Base-by-base conservation (phyloP, 1,140 invertebrate species). In the Dufourea novaeangliae region DNA sequence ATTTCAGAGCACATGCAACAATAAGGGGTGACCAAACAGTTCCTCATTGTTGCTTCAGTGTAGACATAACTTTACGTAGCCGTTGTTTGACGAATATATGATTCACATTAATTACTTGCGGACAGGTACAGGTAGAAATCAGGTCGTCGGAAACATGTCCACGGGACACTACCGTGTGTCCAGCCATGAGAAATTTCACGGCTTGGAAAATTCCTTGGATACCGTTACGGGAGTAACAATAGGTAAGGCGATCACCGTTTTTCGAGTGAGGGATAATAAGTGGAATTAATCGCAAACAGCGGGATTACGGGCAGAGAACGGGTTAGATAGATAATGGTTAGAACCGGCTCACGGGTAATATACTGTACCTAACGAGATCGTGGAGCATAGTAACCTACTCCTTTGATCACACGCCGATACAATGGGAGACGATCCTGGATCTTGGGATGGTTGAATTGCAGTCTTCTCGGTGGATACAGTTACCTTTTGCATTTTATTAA, bases 171-270 rank as follows among this genome's bases (percentile, higher is more conserved):
- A 27, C 17, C 12, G 6, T 3, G 17, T 70, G 82, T 82, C 82
- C 82, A 84, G n/a, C 22, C 75, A 50, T 84, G 76, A 61, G 80
- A 84, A 71, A 63, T 71, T 37, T 50, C 20, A 50, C 39, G 20
- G 64, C 22, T 32, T 41, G 25, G 64, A 62, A 56, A 52, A 50
- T 52, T 2, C 3, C 12, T 10, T 39, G 69, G 6, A 17, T 32
- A 79, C 80, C 82, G 82, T 82, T 83, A 83, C 11, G 10, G 25
- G 41, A 27, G 7, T 52, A 74, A 59, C 66, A 78, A 82, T 41
- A 37, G 62, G 12, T 12, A 32, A 39, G 73, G 63, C 50, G 34
- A 41, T 74, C n/a, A n/a, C 52, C 50, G 39, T 52, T 52, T 52
- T 52, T 41, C 29, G 46, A 56, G 72, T 54, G 57, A 73, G 62